phyloP scores from a whole-genome alignment of 2,113 vertebrate genomes.

The Ceratotherium simum region DNA sequence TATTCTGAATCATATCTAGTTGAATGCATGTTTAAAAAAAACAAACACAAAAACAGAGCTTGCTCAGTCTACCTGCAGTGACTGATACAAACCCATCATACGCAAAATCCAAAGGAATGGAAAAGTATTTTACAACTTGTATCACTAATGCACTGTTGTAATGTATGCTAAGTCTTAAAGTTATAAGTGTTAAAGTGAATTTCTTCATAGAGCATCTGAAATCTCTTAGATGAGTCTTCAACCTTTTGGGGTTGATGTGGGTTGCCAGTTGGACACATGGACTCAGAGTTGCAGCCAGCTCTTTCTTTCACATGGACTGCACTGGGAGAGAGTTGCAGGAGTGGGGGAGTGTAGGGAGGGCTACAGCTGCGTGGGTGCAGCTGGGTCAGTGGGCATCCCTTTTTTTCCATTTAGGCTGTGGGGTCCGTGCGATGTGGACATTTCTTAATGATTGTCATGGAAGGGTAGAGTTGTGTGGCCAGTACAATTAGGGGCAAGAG shows the following conservation, averaged over 20 bases:
- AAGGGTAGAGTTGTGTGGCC: constrained; percentile 52
- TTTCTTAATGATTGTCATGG: constrained; percentile 77
- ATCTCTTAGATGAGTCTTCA: constrained; percentile 81
- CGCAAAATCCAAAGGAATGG: constrained; percentile 95
- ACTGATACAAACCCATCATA: constrained; percentile 96
- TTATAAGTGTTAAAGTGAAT: constrained; percentile 82
- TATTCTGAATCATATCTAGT: constrained; percentile 93
- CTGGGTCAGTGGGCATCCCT: constrained; percentile 66
- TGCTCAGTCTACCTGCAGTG: constrained; percentile 96
- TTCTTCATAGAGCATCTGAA: constrained; percentile 81
- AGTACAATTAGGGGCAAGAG: background rate
- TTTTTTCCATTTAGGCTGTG: constrained; percentile 69
- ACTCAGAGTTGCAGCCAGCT: constrained; percentile 72
- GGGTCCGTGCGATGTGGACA: constrained; percentile 74
- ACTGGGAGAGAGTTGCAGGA: constrained; percentile 69
- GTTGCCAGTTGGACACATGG: constrained; percentile 83
- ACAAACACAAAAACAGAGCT: constrained; percentile 90
- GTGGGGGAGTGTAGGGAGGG: constrained; percentile 65
- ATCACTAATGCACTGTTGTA: constrained; percentile 92
- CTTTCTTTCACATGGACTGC: constrained; percentile 75
- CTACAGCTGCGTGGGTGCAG: constrained; percentile 66
- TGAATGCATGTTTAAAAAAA: constrained; percentile 96
- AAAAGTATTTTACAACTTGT: constrained; percentile 92
- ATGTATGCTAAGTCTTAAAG: constrained; percentile 88
- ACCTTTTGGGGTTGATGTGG: constrained; percentile 82